Base-by-base conservation (phyloP, 2,113 vertebrate genomes). In the Tinamus guttatus region DNA sequence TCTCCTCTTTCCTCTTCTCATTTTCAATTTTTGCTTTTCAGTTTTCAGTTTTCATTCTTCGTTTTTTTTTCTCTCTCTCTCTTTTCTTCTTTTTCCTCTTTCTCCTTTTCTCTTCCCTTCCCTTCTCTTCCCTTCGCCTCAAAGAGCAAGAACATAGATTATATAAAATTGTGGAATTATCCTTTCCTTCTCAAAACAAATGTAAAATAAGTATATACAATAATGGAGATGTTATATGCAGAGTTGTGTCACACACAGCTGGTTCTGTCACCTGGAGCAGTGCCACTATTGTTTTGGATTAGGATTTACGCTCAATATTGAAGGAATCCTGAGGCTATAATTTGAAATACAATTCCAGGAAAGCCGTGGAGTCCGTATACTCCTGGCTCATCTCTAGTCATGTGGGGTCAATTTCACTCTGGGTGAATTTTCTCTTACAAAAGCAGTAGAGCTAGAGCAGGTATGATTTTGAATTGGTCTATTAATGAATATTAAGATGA, bases 211-310 rank as follows among this genome's bases (percentile, higher is more conserved):
- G 76, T 82, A 79, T 73, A 76, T 82, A 87, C 63, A 91, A 47
- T 91, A 91, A 82, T 34, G 79, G 34, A 79, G 34, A 51, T 32
- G 81, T 91, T 76, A 22, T 65, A 52, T 85, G 78, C 34, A 89
- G 65, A 76, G 91, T 82, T 2, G 0, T 90, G 54, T 87, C 87
- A 93, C 52, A 25, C 90, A 67, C 15, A 81, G 89, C 25, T 11
- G 68, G 22, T 94, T 91, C 9, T 45, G 47, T 73, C 58, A 84
- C 34, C 67, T 94, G 85, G 87, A 89, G 60, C 85, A 27, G 30
- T 82, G 90, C 79, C 87, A 96, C 49, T 52, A 94, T 95, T 93
- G 87, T 90, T 74, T 15, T 68, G 63, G 43, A 77, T 82, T 77
- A 21, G 65, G 67, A 65, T 77, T 96, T 90, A 52, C 74, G 65